These are phyloP conservation scores for Drosophila jambulina DNA, from an alignment of 1,140 invertebrate species.

Conservation along the genomic window DNA sequence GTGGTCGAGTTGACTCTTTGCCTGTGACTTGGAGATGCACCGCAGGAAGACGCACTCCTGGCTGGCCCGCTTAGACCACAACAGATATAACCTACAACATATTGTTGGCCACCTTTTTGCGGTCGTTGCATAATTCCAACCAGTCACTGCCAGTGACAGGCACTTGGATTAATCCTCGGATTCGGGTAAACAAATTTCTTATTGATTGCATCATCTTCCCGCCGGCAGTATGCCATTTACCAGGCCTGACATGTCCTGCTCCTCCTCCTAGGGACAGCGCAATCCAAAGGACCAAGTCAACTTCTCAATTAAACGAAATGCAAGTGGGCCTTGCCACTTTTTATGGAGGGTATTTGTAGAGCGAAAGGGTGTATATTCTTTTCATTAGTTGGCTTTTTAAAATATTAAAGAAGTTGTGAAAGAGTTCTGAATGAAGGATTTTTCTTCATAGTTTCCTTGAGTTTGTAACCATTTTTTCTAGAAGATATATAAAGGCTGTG, in stretches of 20 bases:
- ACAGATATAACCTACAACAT: constrained; percentile 35
- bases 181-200: constrained; percentile 58
- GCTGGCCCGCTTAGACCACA: constrained; percentile 27
- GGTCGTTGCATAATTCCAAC: constrained; percentile 11
- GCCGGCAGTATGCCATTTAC: constrained; percentile 27
- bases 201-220: constrained; percentile 60
- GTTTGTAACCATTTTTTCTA: rapidly evolving
- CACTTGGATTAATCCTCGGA: constrained; percentile 19
- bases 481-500: too few relatives aligned
- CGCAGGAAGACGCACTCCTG: constrained; percentile 15
- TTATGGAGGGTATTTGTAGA: neutral
- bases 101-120: constrained; percentile 37
- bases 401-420: too few relatives aligned
- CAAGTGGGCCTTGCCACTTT: constrained; percentile 25
- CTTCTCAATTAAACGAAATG: constrained; percentile 74
- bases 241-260: constrained; percentile 8
- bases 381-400: too few relatives aligned
- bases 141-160: constrained; percentile 15
- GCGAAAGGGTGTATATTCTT: neutral
- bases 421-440: rapidly evolving
- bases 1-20: constrained; percentile 44
- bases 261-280: neutral
- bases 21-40: constrained; percentile 26
- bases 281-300: constrained; percentile 40
- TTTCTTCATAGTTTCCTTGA: neutral